Evolutionary conservation across 2,888 invertebrate species (phyloP).

Genomic region (Acleris holmiana): DNA sequence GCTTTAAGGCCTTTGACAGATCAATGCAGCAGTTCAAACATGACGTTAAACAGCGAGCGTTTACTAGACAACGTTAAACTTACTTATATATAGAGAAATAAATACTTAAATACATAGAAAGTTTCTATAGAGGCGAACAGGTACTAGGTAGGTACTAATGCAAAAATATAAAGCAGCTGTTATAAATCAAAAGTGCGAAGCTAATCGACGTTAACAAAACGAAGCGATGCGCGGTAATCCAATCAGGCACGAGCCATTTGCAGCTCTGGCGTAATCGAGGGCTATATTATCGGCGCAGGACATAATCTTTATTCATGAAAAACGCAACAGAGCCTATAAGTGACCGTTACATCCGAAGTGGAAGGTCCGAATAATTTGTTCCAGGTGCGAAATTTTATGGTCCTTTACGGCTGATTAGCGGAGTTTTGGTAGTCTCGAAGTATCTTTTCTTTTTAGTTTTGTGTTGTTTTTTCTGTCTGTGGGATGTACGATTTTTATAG

Average conservation of each 20-base stretch:
- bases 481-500: no score
- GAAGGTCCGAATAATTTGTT: background rate
- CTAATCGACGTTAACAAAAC: conserved; percentile 55
- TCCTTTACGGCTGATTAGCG: no score
- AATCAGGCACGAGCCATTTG: conserved; percentile 61
- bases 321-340: conserved; percentile 3
- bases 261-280: conserved; percentile 51
- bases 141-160: background rate
- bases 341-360: conserved; percentile 1
- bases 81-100: no score
- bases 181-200: conserved; percentile 35
- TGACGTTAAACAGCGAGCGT: no score
- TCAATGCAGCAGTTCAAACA: no score
- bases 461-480: no score
- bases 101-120: no score
- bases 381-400: background rate
- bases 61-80: no score
- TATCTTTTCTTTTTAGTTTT: no score
- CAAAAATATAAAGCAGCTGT: conserved; percentile 10
- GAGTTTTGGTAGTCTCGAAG: no score
- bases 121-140: no score
- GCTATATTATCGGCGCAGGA: conserved; percentile 34
- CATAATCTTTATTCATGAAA: conserved; percentile 51
- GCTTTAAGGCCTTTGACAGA: no score
- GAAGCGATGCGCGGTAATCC: conserved; percentile 58